A percentile compares a stretch with the other conserved stretches of the same genome.
Evolutionary conservation across 53 echinoderm and acorn worm genomes (phyloP).

Genomic region (Zoroaster sp.): DNA sequence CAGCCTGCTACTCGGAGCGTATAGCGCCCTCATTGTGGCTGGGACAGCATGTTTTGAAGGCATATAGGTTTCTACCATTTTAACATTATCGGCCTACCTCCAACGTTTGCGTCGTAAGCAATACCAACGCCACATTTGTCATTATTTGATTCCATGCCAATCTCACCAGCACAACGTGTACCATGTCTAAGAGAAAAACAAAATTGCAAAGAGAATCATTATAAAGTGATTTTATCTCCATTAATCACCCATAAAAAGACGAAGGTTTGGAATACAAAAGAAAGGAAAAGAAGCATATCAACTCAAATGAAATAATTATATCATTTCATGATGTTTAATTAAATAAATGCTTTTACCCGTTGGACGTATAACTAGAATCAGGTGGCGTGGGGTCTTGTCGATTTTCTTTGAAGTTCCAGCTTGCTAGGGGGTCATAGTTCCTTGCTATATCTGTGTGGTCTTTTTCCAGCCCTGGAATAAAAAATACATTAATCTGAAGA

Average conservation of each 20-base stretch:
- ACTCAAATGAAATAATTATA: too few species aligned
- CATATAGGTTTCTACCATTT: too few species aligned
- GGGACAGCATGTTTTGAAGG: too few species aligned
- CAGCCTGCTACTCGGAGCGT: too few species aligned
- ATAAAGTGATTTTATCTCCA: too few species aligned
- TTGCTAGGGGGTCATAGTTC: slow-evolving; percentile 60
- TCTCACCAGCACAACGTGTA: slow-evolving; percentile 63
- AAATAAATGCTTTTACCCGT: too few species aligned
- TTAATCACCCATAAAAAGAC: too few species aligned
- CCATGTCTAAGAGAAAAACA: slow-evolving; percentile 44
- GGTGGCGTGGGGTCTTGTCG: slow-evolving; percentile 52
- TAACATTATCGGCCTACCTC: too few species aligned
- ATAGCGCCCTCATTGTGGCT: too few species aligned
- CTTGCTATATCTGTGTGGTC: slow-evolving; percentile 32
- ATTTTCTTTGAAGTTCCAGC: slow-evolving; percentile 59
- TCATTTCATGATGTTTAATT: too few species aligned
- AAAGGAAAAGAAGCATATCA: too few species aligned
- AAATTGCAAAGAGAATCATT: too few species aligned
- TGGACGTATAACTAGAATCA: neutral
- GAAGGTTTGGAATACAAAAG: neutral
- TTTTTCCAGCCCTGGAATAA: slow-evolving; percentile 38
- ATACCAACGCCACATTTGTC: slow-evolving; percentile 57
- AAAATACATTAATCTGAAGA: neutral
- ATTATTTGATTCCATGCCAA: slow-evolving; percentile 59
- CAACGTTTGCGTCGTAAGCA: slow-evolving; percentile 58